These are phyloP conservation scores for Ambastaia sidthimunki DNA, from an alignment of 2,797 vertebrate genomes.

Conservation along the genomic window DNA sequence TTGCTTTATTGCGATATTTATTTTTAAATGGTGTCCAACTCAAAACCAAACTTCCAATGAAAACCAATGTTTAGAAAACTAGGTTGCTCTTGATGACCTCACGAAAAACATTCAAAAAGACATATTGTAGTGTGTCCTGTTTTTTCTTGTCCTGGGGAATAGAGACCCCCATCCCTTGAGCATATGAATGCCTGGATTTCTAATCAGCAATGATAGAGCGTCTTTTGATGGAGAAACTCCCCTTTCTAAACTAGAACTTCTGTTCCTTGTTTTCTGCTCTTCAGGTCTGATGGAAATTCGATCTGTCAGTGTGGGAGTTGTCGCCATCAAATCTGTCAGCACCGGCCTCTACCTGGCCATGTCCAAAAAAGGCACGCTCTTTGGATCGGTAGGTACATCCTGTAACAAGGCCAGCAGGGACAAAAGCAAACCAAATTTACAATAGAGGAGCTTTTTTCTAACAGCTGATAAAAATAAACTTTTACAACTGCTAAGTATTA, in stretches of 20 bases:
- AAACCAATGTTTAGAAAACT: slow-evolving; percentile 45
- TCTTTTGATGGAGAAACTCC: slow-evolving; percentile 74
- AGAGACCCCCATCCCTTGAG: slow-evolving; percentile 51
- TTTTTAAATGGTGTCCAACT: background rate
- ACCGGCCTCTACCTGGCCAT: slow-evolving; percentile 94
- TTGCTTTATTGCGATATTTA: slow-evolving; percentile 49
- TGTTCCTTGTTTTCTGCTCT: slow-evolving; percentile 68
- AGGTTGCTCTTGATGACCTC: slow-evolving; percentile 12
- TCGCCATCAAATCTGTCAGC: slow-evolving; percentile 92
- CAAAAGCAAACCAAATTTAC: background rate
- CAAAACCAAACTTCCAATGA: slow-evolving; percentile 37
- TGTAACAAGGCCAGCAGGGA: slow-evolving; percentile 40
- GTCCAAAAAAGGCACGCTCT: slow-evolving; percentile 90
- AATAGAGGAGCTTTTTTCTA: background rate
- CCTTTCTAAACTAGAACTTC: slow-evolving; percentile 71
- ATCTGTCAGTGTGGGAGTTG: slow-evolving; percentile 89
- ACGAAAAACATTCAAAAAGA: slow-evolving; percentile 52
- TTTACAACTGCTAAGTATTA: background rate
- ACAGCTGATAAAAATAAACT: background rate
- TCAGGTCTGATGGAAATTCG: slow-evolving; percentile 93
- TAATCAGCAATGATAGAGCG: slow-evolving; percentile 72
- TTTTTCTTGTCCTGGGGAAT: slow-evolving; percentile 52
- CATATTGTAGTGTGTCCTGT: slow-evolving; percentile 47
- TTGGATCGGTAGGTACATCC: slow-evolving; percentile 90
- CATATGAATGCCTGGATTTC: slow-evolving; percentile 66